phyloP scores from a whole-genome alignment of 1,140 invertebrate species.

The Adelges cooleyi region DNA sequence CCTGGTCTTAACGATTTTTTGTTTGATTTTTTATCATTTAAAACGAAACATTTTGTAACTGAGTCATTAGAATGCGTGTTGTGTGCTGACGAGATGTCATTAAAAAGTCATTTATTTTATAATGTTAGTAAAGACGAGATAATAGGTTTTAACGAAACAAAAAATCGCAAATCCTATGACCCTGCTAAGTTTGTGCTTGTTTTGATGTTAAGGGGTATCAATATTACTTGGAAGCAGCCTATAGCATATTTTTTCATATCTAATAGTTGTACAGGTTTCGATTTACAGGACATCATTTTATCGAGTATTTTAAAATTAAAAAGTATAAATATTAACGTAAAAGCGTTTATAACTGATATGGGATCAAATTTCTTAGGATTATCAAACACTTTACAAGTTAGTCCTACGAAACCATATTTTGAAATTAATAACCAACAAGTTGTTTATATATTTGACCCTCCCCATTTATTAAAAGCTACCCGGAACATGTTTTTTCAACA shows the following conservation, averaged over 20 bases:
- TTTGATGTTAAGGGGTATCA: not conserved
- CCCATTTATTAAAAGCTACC: not conserved
- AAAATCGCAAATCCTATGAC: not conserved
- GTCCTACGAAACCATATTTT: too few species aligned
- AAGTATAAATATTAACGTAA: not conserved
- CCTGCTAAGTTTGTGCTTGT: not conserved
- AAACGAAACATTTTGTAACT: too few species aligned
- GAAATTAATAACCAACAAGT: not conserved
- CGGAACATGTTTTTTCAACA: not conserved
- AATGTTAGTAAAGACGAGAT: not conserved
- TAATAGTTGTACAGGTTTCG: not conserved
- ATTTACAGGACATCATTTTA: not conserved
- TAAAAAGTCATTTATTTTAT: slow-evolving; percentile 1
- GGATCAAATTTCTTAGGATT: too few species aligned
- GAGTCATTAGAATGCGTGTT: too few species aligned
- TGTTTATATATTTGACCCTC: not conserved
- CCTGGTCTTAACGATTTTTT: too few species aligned
- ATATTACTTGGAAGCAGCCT: not conserved
- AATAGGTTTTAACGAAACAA: not conserved
- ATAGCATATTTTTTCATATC: not conserved
- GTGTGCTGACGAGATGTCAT: too few species aligned
- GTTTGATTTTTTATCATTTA: too few species aligned
- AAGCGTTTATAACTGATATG: too few species aligned
- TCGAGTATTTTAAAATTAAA: not conserved
- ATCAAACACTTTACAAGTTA: too few species aligned